phyloP scores from a whole-genome alignment of 2,113 vertebrate genomes.

The Phycodurus eques region DNA sequence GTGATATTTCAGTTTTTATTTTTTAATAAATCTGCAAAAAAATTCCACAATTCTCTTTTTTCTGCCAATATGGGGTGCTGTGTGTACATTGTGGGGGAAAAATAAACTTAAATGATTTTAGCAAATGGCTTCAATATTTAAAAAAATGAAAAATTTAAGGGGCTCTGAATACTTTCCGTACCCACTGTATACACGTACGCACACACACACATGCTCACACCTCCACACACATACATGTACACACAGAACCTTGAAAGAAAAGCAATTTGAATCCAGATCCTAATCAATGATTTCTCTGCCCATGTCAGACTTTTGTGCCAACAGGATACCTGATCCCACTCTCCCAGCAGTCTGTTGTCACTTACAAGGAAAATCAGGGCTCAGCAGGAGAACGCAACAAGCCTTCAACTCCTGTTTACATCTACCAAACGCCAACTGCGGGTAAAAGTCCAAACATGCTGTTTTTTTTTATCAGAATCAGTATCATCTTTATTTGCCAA shows the following conservation, averaged over 20 bases:
- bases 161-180: too few species aligned
- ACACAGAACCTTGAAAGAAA: neutral
- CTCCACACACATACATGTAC: neutral
- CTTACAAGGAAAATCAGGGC: constrained; percentile 63
- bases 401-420: constrained; percentile 70
- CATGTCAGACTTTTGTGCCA: constrained; percentile 79
- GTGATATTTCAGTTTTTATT: too few species aligned
- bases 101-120: too few species aligned
- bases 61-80: too few species aligned
- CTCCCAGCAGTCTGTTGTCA: constrained; percentile 75
- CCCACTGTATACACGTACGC: too few species aligned
- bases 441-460: constrained; percentile 53
- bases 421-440: constrained; percentile 81
- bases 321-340: constrained; percentile 90
- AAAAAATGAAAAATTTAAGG: too few species aligned
- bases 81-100: too few species aligned
- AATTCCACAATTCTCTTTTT: too few species aligned
- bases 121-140: too few species aligned
- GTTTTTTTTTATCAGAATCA: neutral
- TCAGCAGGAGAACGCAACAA: constrained; percentile 63
- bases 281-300: constrained; percentile 12
- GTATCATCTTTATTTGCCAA: too few species aligned
- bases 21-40: too few species aligned
- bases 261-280: neutral
- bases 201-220: too few species aligned